These are phyloP conservation scores for Sphaerophoria taeniata DNA, from an alignment of 2,888 invertebrate species.

Conservation along the genomic window DNA sequence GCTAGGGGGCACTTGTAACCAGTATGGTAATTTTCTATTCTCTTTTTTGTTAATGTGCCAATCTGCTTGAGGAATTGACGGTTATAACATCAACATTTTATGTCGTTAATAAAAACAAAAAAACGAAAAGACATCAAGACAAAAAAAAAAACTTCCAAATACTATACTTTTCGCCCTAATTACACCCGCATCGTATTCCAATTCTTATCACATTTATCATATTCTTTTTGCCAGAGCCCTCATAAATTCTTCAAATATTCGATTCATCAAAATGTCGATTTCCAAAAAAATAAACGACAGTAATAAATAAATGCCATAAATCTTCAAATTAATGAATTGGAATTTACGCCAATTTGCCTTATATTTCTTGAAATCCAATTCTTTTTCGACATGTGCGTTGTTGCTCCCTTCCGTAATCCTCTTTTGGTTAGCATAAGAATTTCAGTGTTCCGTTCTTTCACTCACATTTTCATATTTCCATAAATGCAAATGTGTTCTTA, in stretches of 20 bases:
- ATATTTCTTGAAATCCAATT: too few species aligned
- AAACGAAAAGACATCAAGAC: too few species aligned
- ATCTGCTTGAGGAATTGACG: too few species aligned
- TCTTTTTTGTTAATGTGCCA: too few species aligned
- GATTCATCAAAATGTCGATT: constrained; percentile 26
- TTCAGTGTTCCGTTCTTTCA: neutral
- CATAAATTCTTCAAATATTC: constrained; percentile 5
- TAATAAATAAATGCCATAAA: constrained; percentile 16
- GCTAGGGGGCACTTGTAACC: too few species aligned
- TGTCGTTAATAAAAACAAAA: neutral
- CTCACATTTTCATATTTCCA: constrained; percentile 27
- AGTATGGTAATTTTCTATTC: too few species aligned
- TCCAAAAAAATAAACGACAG: constrained; percentile 4
- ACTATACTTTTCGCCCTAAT: neutral
- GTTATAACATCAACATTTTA: too few species aligned
- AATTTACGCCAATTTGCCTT: constrained; percentile 26
- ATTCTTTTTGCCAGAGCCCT: neutral
- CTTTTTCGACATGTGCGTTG: too few species aligned
- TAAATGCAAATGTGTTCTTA: constrained; percentile 17
- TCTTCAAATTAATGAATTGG: constrained; percentile 33
- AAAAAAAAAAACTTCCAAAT: neutral
- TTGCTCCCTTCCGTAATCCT: too few species aligned
- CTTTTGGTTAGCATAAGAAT: too few species aligned
- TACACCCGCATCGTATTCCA: neutral
- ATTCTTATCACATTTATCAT: constrained; percentile 20